Evolutionary conservation across 2,113 vertebrate genomes (phyloP), one percentile per base, ranked within the genome.

Genomic region (Panurus biarmicus): DNA sequence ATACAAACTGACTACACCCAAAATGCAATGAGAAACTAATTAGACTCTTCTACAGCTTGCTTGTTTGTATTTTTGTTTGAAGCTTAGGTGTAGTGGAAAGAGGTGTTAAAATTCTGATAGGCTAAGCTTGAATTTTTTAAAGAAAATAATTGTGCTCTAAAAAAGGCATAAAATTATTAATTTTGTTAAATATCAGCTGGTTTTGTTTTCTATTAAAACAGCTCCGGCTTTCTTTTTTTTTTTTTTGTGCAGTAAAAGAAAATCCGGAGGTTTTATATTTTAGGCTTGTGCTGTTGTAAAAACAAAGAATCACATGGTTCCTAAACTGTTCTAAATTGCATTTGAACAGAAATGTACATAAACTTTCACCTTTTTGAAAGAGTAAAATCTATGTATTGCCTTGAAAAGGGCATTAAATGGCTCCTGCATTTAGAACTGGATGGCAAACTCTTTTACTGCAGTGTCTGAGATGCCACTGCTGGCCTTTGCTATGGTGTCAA

Each of bases 391-490:
- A 57, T 90, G 36, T 83, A 83, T 90, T 85, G 71, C 73, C 79
- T 95, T 95, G 87, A 91, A 97, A 97, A 97, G 91, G 94, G 85
- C 89, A 94, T 64, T 86, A 90, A 96, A 83, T 65, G 72, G 42
- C 45, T 87, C 54, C 76, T 84, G 90, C 72, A 38, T 95, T 95
- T 89, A 81, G 77, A 88, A 85, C 54, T 65, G 69, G 80, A 74
- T 62, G 76, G 89, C 82, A 87, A 93, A 92, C 42, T 72, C 50
- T 64, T 38, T 76, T 84, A 33, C 42, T 86, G 78, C 90, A 47
- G 45, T 28, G 36, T 77, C 92, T 90, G 80, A 96, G 94, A 93
- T 72, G 80, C 95, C 66, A 21, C 88, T 89, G 47, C 92, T 87
- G 95, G 94, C 90, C 94, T 97, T 96, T 96, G 60, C 90, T 87